Evolutionary conservation across 2,888 invertebrate genomes (phyloP), one percentile per base, ranked within the genome.

Genomic region (Agriopis leucophaearia): DNA sequence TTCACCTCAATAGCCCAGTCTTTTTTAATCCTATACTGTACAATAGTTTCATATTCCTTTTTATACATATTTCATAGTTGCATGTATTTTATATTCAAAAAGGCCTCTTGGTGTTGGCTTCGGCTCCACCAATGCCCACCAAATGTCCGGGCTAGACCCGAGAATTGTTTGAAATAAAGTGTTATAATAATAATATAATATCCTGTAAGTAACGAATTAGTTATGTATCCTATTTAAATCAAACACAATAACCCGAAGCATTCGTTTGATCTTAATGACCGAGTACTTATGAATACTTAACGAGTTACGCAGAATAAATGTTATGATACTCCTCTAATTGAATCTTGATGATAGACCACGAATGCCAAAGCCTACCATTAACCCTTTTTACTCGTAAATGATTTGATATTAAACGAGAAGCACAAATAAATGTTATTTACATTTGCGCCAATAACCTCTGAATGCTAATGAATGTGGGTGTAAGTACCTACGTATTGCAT

Each of bases 341-440:
- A 74, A 71, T 74, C 59, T 71, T 72, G 73, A 72, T 66, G 72
- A 74, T 68, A 66, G 67, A 47, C 70, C 66, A 65, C 69, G 71
- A 70, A 65, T 55, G 7, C 60, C 65, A 59, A 57, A 38, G 27
- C 42, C 40, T 51, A 40, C n/a, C 40, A 47, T 55, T 13, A 10
- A 60, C 66, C 60, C 60, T 50, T 65, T 66, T 61, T 56, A 56
- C 55, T 42, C 55, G 42, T 16, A 60, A 66, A 66, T 56, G 44
- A 61, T 61, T 60, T 51, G 0, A 61, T 60, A 66, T 56, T 56
- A 50, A 61, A 18, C 36, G 42, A 27, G 35, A 15, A 54, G 15
- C 58, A 16, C 16, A 45, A 64, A 64, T 52, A 58, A 51, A 58
- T 40, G 44, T 27, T 58, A 58, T 47, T 45, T 52, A 64, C 45